phyloP scores from a whole-genome alignment of 1,140 invertebrate genomes.

The Sipha flava region DNA sequence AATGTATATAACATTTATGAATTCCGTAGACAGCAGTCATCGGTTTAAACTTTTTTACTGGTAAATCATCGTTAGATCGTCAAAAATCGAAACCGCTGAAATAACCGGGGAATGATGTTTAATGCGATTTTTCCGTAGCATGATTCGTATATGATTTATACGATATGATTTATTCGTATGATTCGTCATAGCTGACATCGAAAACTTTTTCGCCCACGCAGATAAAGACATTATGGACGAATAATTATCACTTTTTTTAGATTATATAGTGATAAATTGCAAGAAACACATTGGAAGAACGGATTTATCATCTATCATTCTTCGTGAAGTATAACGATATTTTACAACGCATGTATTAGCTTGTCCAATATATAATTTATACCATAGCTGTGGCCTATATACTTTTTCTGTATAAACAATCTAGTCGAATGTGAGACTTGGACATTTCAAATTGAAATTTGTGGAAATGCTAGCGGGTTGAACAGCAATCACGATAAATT shows the following conservation, averaged over 20 bases:
- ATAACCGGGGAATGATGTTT: not conserved
- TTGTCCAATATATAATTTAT: no score
- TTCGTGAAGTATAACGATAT: not conserved
- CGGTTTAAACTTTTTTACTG: not conserved
- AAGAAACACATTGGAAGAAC: not conserved
- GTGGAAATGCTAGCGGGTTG: no score
- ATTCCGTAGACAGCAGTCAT: not conserved
- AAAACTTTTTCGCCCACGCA: not conserved
- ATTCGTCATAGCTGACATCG: not conserved
- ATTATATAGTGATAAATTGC: not conserved
- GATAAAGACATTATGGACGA: not conserved
- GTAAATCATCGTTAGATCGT: not conserved
- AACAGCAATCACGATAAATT: no score
- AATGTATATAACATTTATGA: not conserved
- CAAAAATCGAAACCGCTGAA: not conserved
- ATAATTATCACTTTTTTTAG: not conserved
- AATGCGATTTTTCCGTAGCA: not conserved
- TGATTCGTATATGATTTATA: not conserved
- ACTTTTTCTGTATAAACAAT: no score
- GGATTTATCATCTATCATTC: not conserved
- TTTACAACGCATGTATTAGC: no score
- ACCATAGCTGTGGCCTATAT: no score
- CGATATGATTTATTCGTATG: not conserved
- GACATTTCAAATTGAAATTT: no score
- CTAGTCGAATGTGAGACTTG: no score